Base-by-base conservation (phyloP, 2,797 vertebrate species). In the Sciaenops ocellatus region DNA sequence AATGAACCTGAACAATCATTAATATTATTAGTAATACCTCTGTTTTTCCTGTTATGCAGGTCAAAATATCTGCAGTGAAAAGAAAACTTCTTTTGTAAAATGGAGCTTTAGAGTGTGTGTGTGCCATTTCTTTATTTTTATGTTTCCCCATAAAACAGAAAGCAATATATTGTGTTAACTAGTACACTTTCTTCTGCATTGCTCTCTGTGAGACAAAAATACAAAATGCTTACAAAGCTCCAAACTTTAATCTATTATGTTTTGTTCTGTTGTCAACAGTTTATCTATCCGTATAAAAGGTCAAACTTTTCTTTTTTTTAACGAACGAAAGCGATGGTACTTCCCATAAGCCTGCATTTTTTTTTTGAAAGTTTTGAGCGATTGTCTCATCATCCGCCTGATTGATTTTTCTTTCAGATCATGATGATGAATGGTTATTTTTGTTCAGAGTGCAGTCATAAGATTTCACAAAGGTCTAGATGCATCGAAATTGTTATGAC, bases 321-420 rank as follows among this genome's bases (percentile, higher is more conserved):
- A 17, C 18, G 3, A n/a, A 38, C 9, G 13, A 63, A 44, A 65
- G 12, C 0, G 1, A 24, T 42, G 18, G 22, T 6, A 3, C n/a
- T 52, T 74, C 48, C 38, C 34, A 48, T n/a, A 30, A 62, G 51
- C 18, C 50, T 50, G 30, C 26, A 15, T 28, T 9, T 44, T 51
- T 72, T 52, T 67, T 72, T 48, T 69, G 13, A 54, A 61, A 64
- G 44, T 28, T 26, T 18, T 42, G 69, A 83, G 41, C 6, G 28
- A 55, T 60, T 15, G 66, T 76, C 41, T 76, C 42, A 76, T 82
- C 67, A 30, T 56, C 4, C 3, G 2, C 38, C 22, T 57, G 30
- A 86, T 85, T 62, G 71, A 88, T 85, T 85, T 78, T 72, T 34
- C 42, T 59, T 26, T 71, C 63, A 61, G 20, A 52, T 78, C 66